A percentile compares a stretch with the other conserved stretches of the same genome.
phyloP scores from a whole-genome alignment of 2,888 invertebrate genomes.

The Calephelis perditalis region DNA sequence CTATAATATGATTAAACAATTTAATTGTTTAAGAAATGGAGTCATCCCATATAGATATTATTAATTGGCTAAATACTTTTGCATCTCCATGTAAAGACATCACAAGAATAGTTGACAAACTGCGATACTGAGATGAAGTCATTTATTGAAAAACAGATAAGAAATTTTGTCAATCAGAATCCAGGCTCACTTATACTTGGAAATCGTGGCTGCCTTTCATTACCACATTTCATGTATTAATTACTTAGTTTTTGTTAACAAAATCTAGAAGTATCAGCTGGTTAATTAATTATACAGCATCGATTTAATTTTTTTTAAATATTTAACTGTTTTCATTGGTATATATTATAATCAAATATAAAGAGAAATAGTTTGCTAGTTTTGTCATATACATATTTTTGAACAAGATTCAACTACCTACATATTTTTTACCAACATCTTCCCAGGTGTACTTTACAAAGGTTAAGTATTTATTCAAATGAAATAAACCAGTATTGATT shows the following conservation, averaged over 20 bases:
- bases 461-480: no score
- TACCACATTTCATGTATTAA: conserved; percentile 68
- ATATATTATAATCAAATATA: no score
- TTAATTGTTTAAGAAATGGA: conserved; percentile 15
- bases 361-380: no score
- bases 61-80: conserved; percentile 30
- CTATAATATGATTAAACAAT: conserved; percentile 4
- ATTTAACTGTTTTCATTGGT: no score
- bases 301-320: background rate
- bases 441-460: no score
- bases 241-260: conserved; percentile 45
- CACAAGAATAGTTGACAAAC: conserved; percentile 30
- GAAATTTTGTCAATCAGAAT: conserved; percentile 60
- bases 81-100: conserved; percentile 27
- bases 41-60: conserved; percentile 27
- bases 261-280: conserved; percentile 28
- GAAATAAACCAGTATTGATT: no score
- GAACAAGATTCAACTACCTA: no score
- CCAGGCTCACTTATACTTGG: conserved; percentile 73
- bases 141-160: conserved; percentile 64
- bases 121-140: conserved; percentile 64
- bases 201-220: conserved; percentile 58
- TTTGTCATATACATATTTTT: no score
- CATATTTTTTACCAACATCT: no score
- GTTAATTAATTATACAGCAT: background rate